Evolutionary conservation across 1,140 invertebrate genomes (phyloP), one percentile per base, ranked within the genome.

Genomic region (Apis cerana): DNA sequence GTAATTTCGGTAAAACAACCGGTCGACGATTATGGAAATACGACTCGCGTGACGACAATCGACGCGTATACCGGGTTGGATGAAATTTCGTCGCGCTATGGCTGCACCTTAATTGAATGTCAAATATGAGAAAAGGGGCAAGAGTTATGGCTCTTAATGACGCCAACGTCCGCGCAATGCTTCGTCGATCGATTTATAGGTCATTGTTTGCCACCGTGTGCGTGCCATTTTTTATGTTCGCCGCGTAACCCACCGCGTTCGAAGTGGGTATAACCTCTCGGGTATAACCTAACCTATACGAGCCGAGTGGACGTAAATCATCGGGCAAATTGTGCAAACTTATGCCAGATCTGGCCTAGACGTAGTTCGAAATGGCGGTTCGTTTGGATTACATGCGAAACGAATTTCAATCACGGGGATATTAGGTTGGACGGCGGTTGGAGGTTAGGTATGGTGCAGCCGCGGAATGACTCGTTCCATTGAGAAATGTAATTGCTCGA

Each of bases 131-230:
- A 68, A 87, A 83, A 81, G 70, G 56, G 43, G 23, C 33, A 77
- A 86, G 83, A 88, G 71, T 87, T 88, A 85, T 85, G 85, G 82
- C 48, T 75, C 76, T 78, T 84, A 86, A 84, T 86, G 70, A 86
- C 78, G 78, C 56, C 67, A 58, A 54, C 50, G 52, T 65, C 56
- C 72, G 65, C 61, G 8, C 54, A 54, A 21, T 43, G 54, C 59
- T 75, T 64, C 70, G 76, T 56, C 52, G 43, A 61, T 75, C 71
- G 77, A 86, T 86, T 86, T 86, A 84, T 86, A 77, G 85, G 76
- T 80, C 33, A 72, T 80, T 80, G 68, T 80, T 58, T 80, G 77
- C 77, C 68, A 62, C 19, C 23, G 54, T 48, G 67, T 33, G 67
- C 65, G 56, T 69, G 17, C 27, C 2, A 27, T 71, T 79, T 71